Evolutionary conservation across 1,140 invertebrate species (phyloP), one percentile per base, ranked within the genome.

Genomic region (Lucilia cuprina): DNA sequence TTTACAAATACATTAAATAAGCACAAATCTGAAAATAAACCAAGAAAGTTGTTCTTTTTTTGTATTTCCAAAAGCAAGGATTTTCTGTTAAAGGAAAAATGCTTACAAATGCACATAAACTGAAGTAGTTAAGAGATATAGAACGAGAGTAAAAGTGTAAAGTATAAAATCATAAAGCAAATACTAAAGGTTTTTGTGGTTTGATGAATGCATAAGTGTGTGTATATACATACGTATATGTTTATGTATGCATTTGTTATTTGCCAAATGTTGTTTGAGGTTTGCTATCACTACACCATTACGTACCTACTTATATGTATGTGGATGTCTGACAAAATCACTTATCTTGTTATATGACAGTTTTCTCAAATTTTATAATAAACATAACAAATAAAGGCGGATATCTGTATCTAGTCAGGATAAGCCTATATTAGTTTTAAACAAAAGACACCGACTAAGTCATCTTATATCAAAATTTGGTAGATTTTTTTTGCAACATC

Each of bases 81-180:
- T 55, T 13, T 55, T 5, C 17, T 55, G 4, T 5, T 41, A 55
- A 55, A 55, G 17, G 25, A 3, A 17, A 55, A 55, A 12, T n/a
- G 50, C 17, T 55, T 14, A 12, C 50, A 17, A 30, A 30, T 30
- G 25, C 12, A 55, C 50, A 17, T 55, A 17, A 12, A 17, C 7
- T 12, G 4, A 14, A 60, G 13, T 12, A n/a, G 14, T n/a, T n/a
- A 60, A 60, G 55, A 60, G 55, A 60, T 2, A 60, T n/a, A 60
- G 55, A 60, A n/a, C 7, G 14, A 60, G 55, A 60, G 55, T 14
- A n/a, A 70, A 70, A 60, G 55, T 60, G 65, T 12, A 70, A 70
- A 9, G n/a, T 70, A 12, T 70, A 70, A 25, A 70, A 70, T 70
- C 65, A 70, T 70, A 70, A 70, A 70, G n/a, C 65, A 70, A 70